Base-by-base conservation (phyloP, 2,113 vertebrate species). In the Phaethon lepturus region DNA sequence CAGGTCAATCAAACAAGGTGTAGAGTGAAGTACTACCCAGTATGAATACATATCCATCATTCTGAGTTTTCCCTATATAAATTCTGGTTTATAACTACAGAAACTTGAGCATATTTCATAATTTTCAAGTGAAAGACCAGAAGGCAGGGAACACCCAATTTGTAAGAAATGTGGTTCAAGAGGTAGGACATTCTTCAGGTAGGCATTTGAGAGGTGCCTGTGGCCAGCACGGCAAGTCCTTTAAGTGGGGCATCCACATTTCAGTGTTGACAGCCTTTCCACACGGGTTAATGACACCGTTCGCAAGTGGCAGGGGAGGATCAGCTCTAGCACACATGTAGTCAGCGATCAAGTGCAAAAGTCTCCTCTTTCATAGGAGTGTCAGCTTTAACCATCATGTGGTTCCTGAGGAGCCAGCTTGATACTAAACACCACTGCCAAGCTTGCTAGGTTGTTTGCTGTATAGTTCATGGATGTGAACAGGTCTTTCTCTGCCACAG, bases 241-340 rank as follows among this genome's bases (percentile, higher is more conserved):
- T 1, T 35, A 59, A 50, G n/a, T 3, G 15, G 5, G 13, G 13
- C 10, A 59, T 29, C 72, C 93, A 67, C 31, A 35, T 44, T 86
- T 56, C 80, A 35, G 50, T 10, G 9, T 8, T 28, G 38, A 29
- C 29, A 49, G 19, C 1, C 1, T 14, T 81, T 85, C 47, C 47
- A 47, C 31, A 6, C 7, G 6, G 40, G 14, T 69, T 58, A 40
- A 73, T 1, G 6, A 23, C 73, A 68, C 6, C 1, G 0, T 55
- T 55, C 67, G 17, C 38, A 89, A 71, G 31, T 2, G 5, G 19
- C 4, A 49, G 6, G 12, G 13, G 22, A 60, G 4, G n/a, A 66
- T 60, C 62, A 64, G 47, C 17, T 83, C 29, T 73, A 72, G 52
- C n/a, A 67, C 42, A 49, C 17, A 2, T 1, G 2, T 1, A 67